phyloP scores from a whole-genome alignment of 2,113 vertebrate genomes.

The Trinectes maculatus region DNA sequence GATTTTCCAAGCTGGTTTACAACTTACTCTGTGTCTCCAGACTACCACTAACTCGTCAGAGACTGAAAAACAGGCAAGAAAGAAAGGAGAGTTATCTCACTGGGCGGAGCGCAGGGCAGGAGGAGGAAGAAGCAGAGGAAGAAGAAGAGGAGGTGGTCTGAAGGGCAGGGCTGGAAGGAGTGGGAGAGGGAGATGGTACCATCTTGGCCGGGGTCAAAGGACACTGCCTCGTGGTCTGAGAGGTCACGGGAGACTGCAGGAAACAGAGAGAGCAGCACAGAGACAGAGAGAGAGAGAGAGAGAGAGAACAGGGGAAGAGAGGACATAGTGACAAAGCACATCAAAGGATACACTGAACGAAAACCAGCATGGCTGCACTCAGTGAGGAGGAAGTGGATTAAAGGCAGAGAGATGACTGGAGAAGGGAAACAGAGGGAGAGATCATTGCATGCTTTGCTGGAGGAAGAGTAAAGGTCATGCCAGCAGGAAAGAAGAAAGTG shows the following conservation, averaged over 20 bases:
- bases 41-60: too few species aligned
- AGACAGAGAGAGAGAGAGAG: slow-evolving; percentile 8
- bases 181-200: slow-evolving; percentile 72
- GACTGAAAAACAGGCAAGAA: slow-evolving; percentile 13
- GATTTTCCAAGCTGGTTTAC: too few species aligned
- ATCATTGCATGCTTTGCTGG: slow-evolving; percentile 44
- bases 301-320: neutral
- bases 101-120: slow-evolving; percentile 72
- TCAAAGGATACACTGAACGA: neutral
- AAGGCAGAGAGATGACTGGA: slow-evolving; percentile 16
- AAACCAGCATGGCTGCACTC: neutral
- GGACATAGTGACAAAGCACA: slow-evolving; percentile 1
- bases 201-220: slow-evolving; percentile 82
- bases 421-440: slow-evolving; percentile 30
- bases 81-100: slow-evolving; percentile 66
- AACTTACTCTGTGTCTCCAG: too few species aligned
- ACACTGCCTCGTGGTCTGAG: slow-evolving; percentile 78
- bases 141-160: slow-evolving; percentile 76
- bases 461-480: slow-evolving; percentile 52
- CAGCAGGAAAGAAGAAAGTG: slow-evolving; percentile 39
- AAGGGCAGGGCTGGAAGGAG: slow-evolving; percentile 73
- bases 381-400: slow-evolving; percentile 13
- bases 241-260: slow-evolving; percentile 77
- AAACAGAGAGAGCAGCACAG: slow-evolving; percentile 48
- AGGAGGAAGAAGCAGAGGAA: slow-evolving; percentile 56